Percentiles rank a stretch among this genome's conserved stretches.
Evolutionary conservation across 1,140 invertebrate species (phyloP).

Genomic region (Drosophila punjabiensis): DNA sequence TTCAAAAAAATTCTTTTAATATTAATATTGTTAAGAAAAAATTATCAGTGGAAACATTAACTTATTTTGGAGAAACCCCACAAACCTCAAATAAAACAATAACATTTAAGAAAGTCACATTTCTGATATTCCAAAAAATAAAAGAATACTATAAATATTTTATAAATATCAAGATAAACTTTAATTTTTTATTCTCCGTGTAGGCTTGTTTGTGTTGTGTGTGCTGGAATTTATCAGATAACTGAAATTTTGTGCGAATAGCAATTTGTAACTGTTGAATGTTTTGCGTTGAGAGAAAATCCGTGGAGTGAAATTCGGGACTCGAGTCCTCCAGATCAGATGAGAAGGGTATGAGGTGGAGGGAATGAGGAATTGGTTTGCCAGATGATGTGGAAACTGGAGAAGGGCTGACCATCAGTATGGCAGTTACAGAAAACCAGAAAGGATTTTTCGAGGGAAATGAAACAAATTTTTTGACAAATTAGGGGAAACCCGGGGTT

Average conservation of each 20-base stretch:
- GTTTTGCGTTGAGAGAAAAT: conserved; percentile 9
- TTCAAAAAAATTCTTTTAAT: no score
- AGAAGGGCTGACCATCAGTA: conserved; percentile 37
- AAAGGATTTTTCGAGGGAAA: conserved; percentile 27
- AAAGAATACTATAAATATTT: not conserved
- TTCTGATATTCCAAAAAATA: not conserved
- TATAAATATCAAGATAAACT: not conserved
- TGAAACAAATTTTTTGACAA: conserved; percentile 43
- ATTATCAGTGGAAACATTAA: no score
- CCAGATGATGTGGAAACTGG: conserved; percentile 59
- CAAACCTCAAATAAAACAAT: no score
- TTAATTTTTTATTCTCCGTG: not conserved
- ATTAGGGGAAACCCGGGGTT: conserved; percentile 25
- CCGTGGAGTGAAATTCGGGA: not conserved
- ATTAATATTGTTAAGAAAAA: no score
- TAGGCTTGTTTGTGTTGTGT: conserved; percentile 15
- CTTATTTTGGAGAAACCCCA: no score
- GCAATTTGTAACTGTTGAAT: conserved; percentile 77
- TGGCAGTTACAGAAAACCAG: conserved; percentile 19
- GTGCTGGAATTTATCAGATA: conserved; percentile 64
- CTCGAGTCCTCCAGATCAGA: not conserved
- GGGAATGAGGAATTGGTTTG: conserved; percentile 41
- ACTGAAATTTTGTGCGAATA: conserved; percentile 60
- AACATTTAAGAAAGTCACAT: no score
- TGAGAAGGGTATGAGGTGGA: not conserved